Base-by-base conservation (phyloP, 2,797 vertebrate species). In the Cottoperca gobio region DNA sequence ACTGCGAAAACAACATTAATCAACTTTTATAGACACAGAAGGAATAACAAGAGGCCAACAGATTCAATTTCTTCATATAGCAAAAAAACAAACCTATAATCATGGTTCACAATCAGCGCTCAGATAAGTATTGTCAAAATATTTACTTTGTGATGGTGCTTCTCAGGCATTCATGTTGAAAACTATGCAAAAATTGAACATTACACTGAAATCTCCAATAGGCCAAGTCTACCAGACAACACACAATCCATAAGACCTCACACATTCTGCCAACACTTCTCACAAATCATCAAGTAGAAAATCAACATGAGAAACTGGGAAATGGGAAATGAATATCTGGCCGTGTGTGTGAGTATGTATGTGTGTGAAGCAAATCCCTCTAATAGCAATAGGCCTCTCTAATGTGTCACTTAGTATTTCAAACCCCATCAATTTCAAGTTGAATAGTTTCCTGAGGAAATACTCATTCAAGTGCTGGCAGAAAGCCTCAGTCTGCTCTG, bases 371-470 rank as follows among this genome's bases (percentile, higher is more conserved):
- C 48, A 69, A 86, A 88, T 73, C 86, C 68, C 58, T 78, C 71
- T 70, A 78, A 87, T 35, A 83, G 83, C 64, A 76, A 82, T 23
- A 78, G 75, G 77, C 78, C 69, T 82, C 84, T 84, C 70, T 70
- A 67, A 2, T 81, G 74, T 73, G 81, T 90, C 89, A 88, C 86
- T 88, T 89, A 74, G 59, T 62, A 87, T 89, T 91, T 90, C 13
- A 82, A 91, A 84, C 40, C 5, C 86, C 85, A 89, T 92, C 81
- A 75, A 86, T 92, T 92, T 92, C 42, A 77, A 90, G 78, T 78
- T 84, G 88, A 91, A 92, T 86, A 78, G 87, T 92, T 92, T 93
- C 85, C 88, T 91, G 87, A 89, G 86, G 91, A 93, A 92, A 88
- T 85, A 84, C 87, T 91, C 81, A 33, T 90, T 90, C 73, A 62